phyloP scores from a whole-genome alignment of 2,888 invertebrate genomes.

The Phragmatobia fuliginosa region DNA sequence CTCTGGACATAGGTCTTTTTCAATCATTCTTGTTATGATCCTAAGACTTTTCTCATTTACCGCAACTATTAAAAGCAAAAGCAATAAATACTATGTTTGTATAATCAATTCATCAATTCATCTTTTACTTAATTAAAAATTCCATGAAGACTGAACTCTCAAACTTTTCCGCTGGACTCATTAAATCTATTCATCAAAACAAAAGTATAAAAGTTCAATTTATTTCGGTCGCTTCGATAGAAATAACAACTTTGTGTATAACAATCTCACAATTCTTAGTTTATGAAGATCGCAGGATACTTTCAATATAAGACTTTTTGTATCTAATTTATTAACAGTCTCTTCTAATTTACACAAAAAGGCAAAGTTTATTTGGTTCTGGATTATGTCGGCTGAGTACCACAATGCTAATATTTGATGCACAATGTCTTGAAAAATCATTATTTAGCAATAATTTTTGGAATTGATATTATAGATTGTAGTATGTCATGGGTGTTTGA shows the following conservation, averaged over 20 bases:
- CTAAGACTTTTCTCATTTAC: no score
- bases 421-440: no score
- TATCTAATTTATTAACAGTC: constrained; percentile 16
- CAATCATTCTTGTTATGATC: no score
- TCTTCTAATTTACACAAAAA: background rate
- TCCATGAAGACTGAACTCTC: constrained; percentile 15
- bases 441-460: no score
- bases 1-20: no score
- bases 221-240: constrained; percentile 25
- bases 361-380: background rate
- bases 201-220: constrained; percentile 33
- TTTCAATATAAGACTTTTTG: background rate
- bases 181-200: constrained; percentile 46
- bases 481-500: no score
- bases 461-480: no score
- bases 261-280: constrained; percentile 26
- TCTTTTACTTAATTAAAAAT: constrained; percentile 1
- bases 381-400: background rate
- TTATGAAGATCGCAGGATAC: constrained; percentile 17
- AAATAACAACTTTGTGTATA: constrained; percentile 33
- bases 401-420: background rate
- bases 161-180: constrained; percentile 36
- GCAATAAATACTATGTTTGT: no score
- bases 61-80: no score
- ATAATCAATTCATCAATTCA: no score